phyloP scores from a whole-genome alignment of 2,797 vertebrate genomes.

The Danionella dracula region DNA sequence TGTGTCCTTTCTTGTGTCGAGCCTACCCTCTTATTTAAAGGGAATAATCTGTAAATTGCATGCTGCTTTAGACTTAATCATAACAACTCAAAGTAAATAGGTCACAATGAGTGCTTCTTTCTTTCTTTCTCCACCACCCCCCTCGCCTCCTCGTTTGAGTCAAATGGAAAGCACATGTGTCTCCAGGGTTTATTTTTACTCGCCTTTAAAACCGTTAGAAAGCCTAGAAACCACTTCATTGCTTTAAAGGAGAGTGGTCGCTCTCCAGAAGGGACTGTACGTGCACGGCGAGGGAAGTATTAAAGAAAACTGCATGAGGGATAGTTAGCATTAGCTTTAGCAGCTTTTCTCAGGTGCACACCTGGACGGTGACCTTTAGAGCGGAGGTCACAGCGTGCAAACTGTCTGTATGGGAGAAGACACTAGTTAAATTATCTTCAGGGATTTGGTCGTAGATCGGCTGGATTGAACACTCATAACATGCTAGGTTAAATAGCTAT shows the following conservation, averaged over 20 bases:
- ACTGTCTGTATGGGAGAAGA: background rate
- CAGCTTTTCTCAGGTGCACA: background rate
- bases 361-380: background rate
- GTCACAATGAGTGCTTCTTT: slow-evolving; percentile 51
- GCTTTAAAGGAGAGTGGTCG: slow-evolving; percentile 50
- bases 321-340: background rate
- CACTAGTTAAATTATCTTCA: background rate
- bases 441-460: background rate
- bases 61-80: slow-evolving; percentile 58
- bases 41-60: slow-evolving; percentile 60
- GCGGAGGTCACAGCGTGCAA: background rate
- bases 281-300: slow-evolving; percentile 22
- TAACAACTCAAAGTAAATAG: slow-evolving; percentile 61
- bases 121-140: slow-evolving; percentile 17
- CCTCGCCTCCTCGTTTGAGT: slow-evolving; percentile 10
- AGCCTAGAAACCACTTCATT: slow-evolving; percentile 50
- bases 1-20: slow-evolving; percentile 31
- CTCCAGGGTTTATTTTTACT: slow-evolving; percentile 54
- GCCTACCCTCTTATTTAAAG: slow-evolving; percentile 58
- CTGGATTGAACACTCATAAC: background rate
- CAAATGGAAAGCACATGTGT: slow-evolving; percentile 58
- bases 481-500: background rate
- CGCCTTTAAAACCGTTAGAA: slow-evolving; percentile 42
- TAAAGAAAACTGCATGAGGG: slow-evolving; percentile 2
- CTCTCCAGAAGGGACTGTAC: slow-evolving; percentile 22